Conservation (phyloP, 2,113 vertebrate genomes). For the Turdus rufiventris region DNA sequence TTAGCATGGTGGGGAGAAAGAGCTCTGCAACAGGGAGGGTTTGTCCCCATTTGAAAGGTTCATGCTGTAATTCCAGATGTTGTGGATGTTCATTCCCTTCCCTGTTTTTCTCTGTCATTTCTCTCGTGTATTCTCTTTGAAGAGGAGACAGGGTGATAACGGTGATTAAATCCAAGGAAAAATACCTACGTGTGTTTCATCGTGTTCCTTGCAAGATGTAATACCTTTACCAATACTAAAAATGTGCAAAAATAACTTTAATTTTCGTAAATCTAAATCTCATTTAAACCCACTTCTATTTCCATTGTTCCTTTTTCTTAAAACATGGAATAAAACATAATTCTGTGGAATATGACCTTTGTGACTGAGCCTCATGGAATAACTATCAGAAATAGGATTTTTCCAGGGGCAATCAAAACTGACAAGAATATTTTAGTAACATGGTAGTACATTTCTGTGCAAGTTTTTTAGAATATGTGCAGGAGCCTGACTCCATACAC, state of each 20-base stretch:
- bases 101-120: neutral
- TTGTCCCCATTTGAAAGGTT: neutral
- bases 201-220: neutral
- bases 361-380: neutral
- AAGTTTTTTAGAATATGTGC: neutral
- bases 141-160: neutral
- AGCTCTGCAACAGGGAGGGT: neutral
- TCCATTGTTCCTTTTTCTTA: neutral
- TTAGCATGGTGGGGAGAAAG: neutral
- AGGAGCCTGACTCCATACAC: neutral
- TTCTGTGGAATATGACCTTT: neutral
- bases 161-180: neutral
- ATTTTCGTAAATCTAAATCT: neutral
- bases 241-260: neutral
- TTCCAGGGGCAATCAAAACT: neutral
- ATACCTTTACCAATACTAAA: neutral
- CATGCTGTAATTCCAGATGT: neutral
- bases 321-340: neutral
- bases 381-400: neutral
- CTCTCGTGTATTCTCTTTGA: neutral
- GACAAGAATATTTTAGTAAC: neutral
- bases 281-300: neutral
- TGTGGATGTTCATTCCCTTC: neutral
- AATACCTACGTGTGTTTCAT: neutral
- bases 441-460: neutral